Conservation (phyloP, 2,797 vertebrate genomes). For the Ataeniobius toweri region DNA sequence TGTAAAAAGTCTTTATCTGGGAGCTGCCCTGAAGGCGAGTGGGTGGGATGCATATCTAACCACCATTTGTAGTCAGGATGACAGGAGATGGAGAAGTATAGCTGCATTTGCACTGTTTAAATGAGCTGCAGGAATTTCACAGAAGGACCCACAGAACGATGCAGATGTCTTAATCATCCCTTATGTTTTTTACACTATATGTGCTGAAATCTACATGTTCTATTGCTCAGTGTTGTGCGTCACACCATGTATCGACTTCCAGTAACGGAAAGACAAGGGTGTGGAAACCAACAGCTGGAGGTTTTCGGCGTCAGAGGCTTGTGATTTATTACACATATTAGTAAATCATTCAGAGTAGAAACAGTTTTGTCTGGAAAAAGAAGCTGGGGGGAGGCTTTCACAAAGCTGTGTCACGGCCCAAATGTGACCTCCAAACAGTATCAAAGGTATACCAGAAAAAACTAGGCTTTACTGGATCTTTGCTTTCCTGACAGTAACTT, state of each 20-base stretch:
- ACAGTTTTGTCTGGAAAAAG: not conserved
- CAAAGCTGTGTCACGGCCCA: too few relatives aligned
- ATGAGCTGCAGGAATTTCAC: too few relatives aligned
- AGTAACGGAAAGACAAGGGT: not conserved
- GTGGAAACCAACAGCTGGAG: conserved; percentile 1
- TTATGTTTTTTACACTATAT: not conserved
- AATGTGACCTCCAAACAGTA: not conserved
- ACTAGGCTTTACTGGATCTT: not conserved
- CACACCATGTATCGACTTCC: not conserved
- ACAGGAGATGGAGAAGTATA: not conserved
- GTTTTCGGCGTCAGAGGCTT: not conserved
- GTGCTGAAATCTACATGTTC: not conserved
- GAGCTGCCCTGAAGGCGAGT: conserved; percentile 44
- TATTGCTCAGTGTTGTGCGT: not conserved
- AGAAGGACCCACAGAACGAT: too few relatives aligned
- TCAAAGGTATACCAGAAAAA: not conserved
- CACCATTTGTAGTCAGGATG: not conserved
- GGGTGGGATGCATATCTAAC: conserved; percentile 34
- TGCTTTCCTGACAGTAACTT: not conserved
- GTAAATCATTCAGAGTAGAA: not conserved
- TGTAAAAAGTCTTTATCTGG: conserved; percentile 41
- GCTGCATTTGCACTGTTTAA: not conserved
- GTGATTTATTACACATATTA: not conserved
- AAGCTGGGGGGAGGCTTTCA: not conserved
- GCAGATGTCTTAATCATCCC: not conserved